These are phyloP conservation scores for Tretioscincus oriximinensis DNA, from an alignment of 2,113 vertebrate species.

Conservation along the genomic window DNA sequence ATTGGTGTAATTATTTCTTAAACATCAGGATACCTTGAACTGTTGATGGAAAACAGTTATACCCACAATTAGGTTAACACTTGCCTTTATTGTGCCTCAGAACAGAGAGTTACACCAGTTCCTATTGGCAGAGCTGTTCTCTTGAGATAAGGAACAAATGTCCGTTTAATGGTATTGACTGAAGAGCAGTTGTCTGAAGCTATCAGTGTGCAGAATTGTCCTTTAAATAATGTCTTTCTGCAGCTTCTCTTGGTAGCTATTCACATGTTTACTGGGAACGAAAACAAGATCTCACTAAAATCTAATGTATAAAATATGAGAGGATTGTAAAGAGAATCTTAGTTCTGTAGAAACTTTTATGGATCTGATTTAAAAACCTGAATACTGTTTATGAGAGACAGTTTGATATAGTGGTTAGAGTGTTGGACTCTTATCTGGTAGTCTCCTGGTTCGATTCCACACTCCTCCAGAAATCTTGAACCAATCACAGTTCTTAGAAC, in stretches of 20 bases:
- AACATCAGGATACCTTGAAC: neutral
- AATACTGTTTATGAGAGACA: neutral
- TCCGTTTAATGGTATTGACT: neutral
- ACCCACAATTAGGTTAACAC: neutral
- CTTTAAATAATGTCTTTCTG: no score
- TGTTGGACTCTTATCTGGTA: no score
- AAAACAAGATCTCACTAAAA: neutral
- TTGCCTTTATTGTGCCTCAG: neutral
- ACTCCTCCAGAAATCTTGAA: no score
- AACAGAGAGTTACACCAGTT: no score
- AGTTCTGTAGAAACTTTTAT: neutral
- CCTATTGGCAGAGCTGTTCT: neutral
- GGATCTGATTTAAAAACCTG: no score
- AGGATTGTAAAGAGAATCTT: neutral
- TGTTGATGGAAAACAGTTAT: neutral
- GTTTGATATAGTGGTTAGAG: no score
- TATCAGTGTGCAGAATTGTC: neutral
- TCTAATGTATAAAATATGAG: neutral
- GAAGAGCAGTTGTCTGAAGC: neutral
- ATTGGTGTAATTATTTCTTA: neutral
- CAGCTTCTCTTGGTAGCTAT: neutral
- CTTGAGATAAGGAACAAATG: slow-evolving; percentile 1
- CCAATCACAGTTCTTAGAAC: no score
- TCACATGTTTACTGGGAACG: neutral
- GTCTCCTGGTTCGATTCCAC: no score